phyloP scores from a whole-genome alignment of 2,888 invertebrate genomes.

The Drosophila leonis region DNA sequence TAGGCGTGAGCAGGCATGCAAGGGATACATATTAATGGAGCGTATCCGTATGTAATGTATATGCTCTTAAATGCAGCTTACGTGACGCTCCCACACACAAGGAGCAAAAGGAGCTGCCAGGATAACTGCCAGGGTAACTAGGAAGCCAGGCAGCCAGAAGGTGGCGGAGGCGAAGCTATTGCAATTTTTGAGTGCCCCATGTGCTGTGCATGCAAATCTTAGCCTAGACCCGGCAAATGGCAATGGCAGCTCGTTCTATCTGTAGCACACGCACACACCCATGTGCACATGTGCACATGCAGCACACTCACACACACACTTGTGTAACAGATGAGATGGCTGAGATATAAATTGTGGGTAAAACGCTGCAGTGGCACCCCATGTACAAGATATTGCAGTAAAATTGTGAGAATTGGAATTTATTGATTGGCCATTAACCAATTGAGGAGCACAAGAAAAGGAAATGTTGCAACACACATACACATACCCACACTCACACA shows the following conservation, averaged over 20 bases:
- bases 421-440: conserved; percentile 84
- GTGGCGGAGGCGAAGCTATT: conserved; percentile 50
- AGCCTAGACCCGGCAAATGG: conserved; percentile 69
- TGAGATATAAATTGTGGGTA: conserved; percentile 78
- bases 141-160: conserved; percentile 22
- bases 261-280: conserved; percentile 24
- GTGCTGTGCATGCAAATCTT: conserved; percentile 77
- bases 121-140: conserved; percentile 26
- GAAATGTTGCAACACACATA: conserved; percentile 20
- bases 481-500: background rate
- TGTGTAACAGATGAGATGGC: conserved; percentile 79
- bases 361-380: conserved; percentile 70
- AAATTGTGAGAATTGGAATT: conserved; percentile 81
- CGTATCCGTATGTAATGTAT: conserved; percentile 82
- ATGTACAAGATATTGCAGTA: conserved; percentile 81
- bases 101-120: conserved; percentile 33
- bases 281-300: background rate
- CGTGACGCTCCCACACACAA: conserved; percentile 64
- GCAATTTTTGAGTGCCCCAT: conserved; percentile 70
- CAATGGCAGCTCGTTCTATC: conserved; percentile 48
- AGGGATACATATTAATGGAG: conserved; percentile 82
- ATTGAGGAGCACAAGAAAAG: conserved; percentile 58
- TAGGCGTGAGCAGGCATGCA: conserved; percentile 74
- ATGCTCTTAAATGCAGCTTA: conserved; percentile 82
- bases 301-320: conserved; percentile 33